These are phyloP conservation scores for Lepus europaeus DNA, from an alignment of 2,113 vertebrate genomes.

Conservation along the genomic window DNA sequence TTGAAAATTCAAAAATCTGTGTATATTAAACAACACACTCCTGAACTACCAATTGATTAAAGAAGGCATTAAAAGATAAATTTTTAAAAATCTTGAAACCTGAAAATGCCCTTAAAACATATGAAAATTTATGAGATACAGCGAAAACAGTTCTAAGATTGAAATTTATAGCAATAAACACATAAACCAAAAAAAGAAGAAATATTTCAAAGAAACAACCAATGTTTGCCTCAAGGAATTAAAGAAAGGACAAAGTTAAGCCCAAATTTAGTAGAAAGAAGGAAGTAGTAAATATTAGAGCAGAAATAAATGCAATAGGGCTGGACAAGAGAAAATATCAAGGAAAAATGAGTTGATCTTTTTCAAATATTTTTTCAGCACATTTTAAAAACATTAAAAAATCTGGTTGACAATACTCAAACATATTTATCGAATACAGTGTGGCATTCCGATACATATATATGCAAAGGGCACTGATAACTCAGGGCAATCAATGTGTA, in stretches of 20 bases:
- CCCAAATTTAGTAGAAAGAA: neutral
- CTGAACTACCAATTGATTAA: neutral
- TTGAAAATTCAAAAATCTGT: neutral
- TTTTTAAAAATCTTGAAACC: neutral
- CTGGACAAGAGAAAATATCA: neutral
- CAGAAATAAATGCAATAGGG: neutral
- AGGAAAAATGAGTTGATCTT: neutral
- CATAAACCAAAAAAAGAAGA: neutral
- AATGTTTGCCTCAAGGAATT: neutral
- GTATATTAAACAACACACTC: neutral
- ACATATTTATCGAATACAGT: too few species aligned
- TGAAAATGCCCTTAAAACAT: neutral
- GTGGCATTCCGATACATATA: too few species aligned
- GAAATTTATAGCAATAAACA: neutral
- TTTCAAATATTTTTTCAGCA: neutral
- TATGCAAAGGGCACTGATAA: too few species aligned
- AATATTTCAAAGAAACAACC: neutral
- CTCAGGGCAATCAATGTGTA: too few species aligned
- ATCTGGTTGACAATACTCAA: too few species aligned
- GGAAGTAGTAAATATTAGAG: neutral
- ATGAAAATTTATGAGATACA: neutral
- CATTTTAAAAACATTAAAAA: too few species aligned
- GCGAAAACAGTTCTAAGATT: neutral
- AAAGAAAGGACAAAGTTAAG: neutral
- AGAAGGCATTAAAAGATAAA: neutral